phyloP scores from a whole-genome alignment of 2,797 vertebrate genomes.

The Neopelma chrysocephalum region DNA sequence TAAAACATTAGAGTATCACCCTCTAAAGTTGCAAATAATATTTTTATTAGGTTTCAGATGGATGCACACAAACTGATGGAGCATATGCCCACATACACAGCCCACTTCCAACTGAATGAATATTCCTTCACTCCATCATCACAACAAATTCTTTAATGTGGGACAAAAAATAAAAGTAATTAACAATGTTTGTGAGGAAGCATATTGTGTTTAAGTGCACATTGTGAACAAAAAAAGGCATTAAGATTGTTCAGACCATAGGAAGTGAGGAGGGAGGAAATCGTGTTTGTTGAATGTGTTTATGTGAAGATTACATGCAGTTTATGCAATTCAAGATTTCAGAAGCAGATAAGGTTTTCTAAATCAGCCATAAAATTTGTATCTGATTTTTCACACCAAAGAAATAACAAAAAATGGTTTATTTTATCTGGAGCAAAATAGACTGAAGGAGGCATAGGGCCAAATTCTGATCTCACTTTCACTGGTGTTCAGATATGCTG shows the following conservation, averaged over 20 bases:
- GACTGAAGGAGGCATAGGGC: conserved; percentile 27
- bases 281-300: conserved; percentile 66
- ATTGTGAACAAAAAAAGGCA: conserved; percentile 51
- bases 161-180: conserved; percentile 65
- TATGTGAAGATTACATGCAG: conserved; percentile 51
- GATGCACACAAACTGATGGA: neutral
- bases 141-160: conserved; percentile 52
- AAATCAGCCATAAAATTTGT: conserved; percentile 55
- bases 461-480: conserved; percentile 56
- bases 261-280: conserved; percentile 23
- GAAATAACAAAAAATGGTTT: conserved; percentile 49
- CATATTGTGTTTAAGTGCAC: conserved; percentile 65
- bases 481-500: conserved; percentile 23
- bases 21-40: conserved; percentile 59
- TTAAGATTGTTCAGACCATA: conserved; percentile 68
- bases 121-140: conserved; percentile 59
- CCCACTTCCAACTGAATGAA: conserved; percentile 24
- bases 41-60: conserved; percentile 64
- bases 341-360: conserved; percentile 49
- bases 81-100: neutral
- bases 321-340: conserved; percentile 55
- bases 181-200: conserved; percentile 71
- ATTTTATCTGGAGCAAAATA: conserved; percentile 57
- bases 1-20: conserved; percentile 45
- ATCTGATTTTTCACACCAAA: conserved; percentile 54